These are phyloP conservation scores for Heliconius hortense DNA, from an alignment of 2,888 invertebrate species.

Conservation along the genomic window DNA sequence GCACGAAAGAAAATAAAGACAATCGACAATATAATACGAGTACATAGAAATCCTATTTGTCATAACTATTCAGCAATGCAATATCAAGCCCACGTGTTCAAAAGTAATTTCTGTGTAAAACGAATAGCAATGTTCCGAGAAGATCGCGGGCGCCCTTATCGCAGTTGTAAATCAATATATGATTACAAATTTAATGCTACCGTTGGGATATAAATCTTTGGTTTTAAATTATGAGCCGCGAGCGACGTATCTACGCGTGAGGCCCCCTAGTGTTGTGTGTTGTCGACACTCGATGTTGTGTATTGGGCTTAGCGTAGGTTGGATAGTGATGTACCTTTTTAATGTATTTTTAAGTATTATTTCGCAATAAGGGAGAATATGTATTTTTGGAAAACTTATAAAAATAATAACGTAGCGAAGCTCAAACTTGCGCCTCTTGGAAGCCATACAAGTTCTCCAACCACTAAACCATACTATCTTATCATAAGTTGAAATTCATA, in stretches of 20 bases:
- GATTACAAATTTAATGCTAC: slow-evolving; percentile 83
- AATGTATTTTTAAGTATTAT: neutral
- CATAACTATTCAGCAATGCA: slow-evolving; percentile 37
- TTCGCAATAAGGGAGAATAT: neutral
- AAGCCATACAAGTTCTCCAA: too few relatives aligned
- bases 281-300: slow-evolving; percentile 60
- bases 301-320: slow-evolving; percentile 42
- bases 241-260: slow-evolving; percentile 76
- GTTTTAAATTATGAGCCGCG: slow-evolving; percentile 81
- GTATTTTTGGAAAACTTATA: too few relatives aligned
- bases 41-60: slow-evolving; percentile 24
- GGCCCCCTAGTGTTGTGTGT: slow-evolving; percentile 79
- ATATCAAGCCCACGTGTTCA: slow-evolving; percentile 51
- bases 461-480: too few relatives aligned
- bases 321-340: slow-evolving; percentile 42
- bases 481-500: too few relatives aligned
- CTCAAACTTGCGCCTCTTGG: too few relatives aligned
- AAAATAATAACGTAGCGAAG: too few relatives aligned
- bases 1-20: neutral
- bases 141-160: slow-evolving; percentile 76
- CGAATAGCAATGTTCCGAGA: slow-evolving; percentile 60
- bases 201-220: slow-evolving; percentile 80
- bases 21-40: neutral
- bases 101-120: slow-evolving; percentile 65
- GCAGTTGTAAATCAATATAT: slow-evolving; percentile 80